phyloP scores from a whole-genome alignment of 2,797 vertebrate genomes.

The Tragopan temminckii region DNA sequence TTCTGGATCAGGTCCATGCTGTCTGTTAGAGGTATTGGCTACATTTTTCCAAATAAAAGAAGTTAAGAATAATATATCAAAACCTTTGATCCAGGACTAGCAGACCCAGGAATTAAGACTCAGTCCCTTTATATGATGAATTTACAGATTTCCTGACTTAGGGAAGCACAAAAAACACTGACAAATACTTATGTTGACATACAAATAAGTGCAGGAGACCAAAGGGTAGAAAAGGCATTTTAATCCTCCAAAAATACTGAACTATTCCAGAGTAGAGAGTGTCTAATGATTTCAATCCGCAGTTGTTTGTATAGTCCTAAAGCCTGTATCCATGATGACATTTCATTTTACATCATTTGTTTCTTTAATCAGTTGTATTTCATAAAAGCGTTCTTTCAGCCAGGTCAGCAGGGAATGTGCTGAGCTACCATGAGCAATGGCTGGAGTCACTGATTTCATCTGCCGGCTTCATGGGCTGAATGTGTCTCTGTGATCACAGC shows the following conservation, averaged over 20 bases:
- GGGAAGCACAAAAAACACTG: slow-evolving; percentile 61
- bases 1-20: slow-evolving; percentile 65
- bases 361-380: slow-evolving; percentile 72
- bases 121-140: slow-evolving; percentile 56
- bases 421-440: slow-evolving; percentile 60
- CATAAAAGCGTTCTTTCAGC: slow-evolving; percentile 63
- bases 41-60: slow-evolving; percentile 75
- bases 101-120: slow-evolving; percentile 47
- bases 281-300: slow-evolving; percentile 70
- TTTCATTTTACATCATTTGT: slow-evolving; percentile 77
- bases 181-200: slow-evolving; percentile 71
- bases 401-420: slow-evolving; percentile 72
- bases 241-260: slow-evolving; percentile 71
- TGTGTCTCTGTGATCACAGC: not conserved
- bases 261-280: slow-evolving; percentile 40
- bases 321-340: slow-evolving; percentile 65
- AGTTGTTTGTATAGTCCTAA: slow-evolving; percentile 63
- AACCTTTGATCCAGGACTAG: slow-evolving; percentile 63
- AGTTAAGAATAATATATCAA: slow-evolving; percentile 68
- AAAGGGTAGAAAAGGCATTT: slow-evolving; percentile 71
- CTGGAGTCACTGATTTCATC: slow-evolving; percentile 48
- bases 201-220: slow-evolving; percentile 64
- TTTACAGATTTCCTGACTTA: slow-evolving; percentile 64
- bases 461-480: not conserved
- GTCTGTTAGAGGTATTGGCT: slow-evolving; percentile 68